Percentiles rank a stretch among this genome's conserved stretches.
Conservation (phyloP, 2,113 vertebrate species). For the Stegastes partitus region DNA sequence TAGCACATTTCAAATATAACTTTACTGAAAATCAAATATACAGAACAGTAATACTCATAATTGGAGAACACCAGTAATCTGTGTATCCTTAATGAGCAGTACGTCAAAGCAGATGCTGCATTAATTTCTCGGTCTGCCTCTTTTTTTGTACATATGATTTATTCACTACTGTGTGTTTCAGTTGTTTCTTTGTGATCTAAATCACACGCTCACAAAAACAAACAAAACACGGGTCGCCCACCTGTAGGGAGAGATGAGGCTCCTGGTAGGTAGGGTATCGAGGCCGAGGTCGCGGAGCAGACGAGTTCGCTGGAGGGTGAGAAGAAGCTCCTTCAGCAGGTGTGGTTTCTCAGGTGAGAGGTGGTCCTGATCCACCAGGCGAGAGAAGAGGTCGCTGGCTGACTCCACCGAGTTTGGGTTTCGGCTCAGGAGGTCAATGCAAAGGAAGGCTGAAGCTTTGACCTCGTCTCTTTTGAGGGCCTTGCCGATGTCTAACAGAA, state of each 20-base stretch:
- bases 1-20: too few relatives aligned
- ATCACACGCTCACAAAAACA: too few relatives aligned
- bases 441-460: conserved; percentile 77
- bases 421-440: conserved; percentile 69
- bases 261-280: accelerated
- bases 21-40: too few relatives aligned
- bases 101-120: too few relatives aligned
- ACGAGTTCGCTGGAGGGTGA: conserved; percentile 29
- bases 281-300: conserved; percentile 50
- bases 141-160: too few relatives aligned
- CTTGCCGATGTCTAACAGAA: conserved; percentile 55
- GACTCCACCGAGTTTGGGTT: conserved; percentile 46
- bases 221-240: not conserved
- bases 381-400: conserved; percentile 68
- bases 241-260: conserved; percentile 78
- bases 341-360: conserved; percentile 57
- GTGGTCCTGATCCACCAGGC: conserved; percentile 51
- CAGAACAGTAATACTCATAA: too few relatives aligned
- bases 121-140: too few relatives aligned
- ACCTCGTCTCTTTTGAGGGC: conserved; percentile 54
- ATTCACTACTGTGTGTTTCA: too few relatives aligned
- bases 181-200: too few relatives aligned
- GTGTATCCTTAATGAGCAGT: too few relatives aligned
- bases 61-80: too few relatives aligned
- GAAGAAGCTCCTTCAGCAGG: conserved; percentile 79